Conservation (phyloP, 2,888 invertebrate species). For the Andricus quercusramuli region DNA sequence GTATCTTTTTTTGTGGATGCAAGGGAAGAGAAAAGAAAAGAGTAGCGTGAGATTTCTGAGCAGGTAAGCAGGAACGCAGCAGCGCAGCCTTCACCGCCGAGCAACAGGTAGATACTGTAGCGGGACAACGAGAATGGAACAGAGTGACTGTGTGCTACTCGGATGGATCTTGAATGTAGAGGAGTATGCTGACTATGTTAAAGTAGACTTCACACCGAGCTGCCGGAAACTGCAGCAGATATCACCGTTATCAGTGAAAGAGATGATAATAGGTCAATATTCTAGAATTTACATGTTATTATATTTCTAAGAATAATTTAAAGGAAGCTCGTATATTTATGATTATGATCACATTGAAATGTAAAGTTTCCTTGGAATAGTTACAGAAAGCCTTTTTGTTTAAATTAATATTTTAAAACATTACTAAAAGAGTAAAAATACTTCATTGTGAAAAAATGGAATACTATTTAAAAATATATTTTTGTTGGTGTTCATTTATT, state of each 20-base stretch:
- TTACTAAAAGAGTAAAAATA: no score
- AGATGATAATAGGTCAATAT: background rate
- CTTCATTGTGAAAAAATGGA: no score
- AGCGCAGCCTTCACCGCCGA: constrained; percentile 60
- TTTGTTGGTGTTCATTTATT: no score
- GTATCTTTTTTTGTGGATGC: constrained; percentile 4
- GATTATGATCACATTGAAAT: no score
- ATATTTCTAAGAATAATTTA: background rate
- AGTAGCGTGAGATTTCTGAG: constrained; percentile 38
- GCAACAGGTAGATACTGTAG: constrained; percentile 70
- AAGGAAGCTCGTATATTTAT: no score
- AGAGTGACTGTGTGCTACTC: constrained; percentile 51
- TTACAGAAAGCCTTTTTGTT: no score
- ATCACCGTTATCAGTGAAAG: constrained; percentile 26
- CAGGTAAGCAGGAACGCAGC: constrained; percentile 51
- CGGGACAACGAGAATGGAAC: constrained; percentile 40
- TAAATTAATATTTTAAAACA: no score
- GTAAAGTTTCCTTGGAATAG: no score
- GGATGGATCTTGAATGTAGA: constrained; percentile 48
- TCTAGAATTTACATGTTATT: background rate
- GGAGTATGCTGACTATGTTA: constrained; percentile 51
- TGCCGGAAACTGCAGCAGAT: constrained; percentile 13
- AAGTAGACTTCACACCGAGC: constrained; percentile 46
- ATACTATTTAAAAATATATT: no score
- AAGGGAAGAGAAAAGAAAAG: constrained; percentile 23